phyloP scores from a whole-genome alignment of 2,888 invertebrate genomes.

The Timema podura region DNA sequence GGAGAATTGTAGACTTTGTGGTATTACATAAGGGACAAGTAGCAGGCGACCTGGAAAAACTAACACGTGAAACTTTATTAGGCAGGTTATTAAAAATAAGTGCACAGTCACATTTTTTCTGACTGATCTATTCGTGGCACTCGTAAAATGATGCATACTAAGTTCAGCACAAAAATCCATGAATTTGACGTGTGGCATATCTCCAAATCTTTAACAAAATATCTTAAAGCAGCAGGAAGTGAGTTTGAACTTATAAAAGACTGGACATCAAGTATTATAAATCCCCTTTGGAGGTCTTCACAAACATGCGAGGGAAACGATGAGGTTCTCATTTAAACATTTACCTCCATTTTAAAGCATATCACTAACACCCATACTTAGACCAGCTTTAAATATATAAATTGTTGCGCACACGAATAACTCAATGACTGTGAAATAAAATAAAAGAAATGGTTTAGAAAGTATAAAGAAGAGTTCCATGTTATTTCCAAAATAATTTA shows the following conservation, averaged over 20 bases:
- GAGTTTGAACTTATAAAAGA: too few species aligned
- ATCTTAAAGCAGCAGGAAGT: constrained; percentile 4
- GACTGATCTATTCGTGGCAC: too few species aligned
- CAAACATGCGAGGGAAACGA: constrained; percentile 13
- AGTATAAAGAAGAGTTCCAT: too few species aligned
- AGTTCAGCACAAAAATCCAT: background rate
- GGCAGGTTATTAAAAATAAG: constrained; percentile 4
- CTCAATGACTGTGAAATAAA: too few species aligned
- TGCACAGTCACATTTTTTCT: too few species aligned
- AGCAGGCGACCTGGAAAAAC: constrained; percentile 13
- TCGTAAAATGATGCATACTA: constrained; percentile 1
- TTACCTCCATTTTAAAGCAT: constrained; percentile 1
- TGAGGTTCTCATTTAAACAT: background rate
- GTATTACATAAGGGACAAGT: constrained; percentile 15
- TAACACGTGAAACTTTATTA: background rate
- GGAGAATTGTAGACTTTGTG: constrained; percentile 7
- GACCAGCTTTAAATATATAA: background rate
- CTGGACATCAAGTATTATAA: too few species aligned
- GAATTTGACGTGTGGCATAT: constrained; percentile 10
- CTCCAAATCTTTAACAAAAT: constrained; percentile 11
- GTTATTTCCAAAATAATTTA: too few species aligned
- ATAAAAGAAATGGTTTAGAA: constrained; percentile 14
- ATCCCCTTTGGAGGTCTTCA: constrained; percentile 11
- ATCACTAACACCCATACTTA: constrained; percentile 1
- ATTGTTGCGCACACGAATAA: background rate